A percentile compares a stretch with the other conserved stretches of the same genome.
These are phyloP conservation scores for Ommatoiulus sabulosus DNA, from an alignment of 2,888 invertebrate species.

Conservation along the genomic window DNA sequence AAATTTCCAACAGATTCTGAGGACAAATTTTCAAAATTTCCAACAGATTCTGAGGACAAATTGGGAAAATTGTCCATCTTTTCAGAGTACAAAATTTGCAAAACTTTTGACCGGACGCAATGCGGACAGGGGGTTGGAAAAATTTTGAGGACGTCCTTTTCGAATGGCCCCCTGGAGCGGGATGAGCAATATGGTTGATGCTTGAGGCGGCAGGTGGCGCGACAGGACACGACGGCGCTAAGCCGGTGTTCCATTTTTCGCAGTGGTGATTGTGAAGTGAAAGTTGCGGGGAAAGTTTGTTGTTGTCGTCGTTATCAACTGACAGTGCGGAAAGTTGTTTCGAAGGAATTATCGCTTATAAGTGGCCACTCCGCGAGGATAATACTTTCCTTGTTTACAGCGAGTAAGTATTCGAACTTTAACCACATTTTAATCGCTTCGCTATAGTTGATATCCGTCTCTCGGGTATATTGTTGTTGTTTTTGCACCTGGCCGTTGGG, in stretches of 20 bases:
- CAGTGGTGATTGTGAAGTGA: background rate
- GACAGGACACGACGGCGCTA: background rate
- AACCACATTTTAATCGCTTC: background rate
- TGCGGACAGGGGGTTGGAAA: too few relatives aligned
- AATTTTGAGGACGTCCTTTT: too few relatives aligned
- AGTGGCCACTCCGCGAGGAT: background rate
- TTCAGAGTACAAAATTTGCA: too few relatives aligned
- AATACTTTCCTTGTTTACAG: background rate
- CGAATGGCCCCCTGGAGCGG: background rate
- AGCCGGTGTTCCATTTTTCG: background rate
- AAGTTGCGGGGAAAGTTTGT: background rate
- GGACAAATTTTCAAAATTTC: too few relatives aligned
- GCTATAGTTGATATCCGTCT: background rate
- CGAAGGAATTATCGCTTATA: background rate
- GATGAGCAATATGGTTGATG: background rate
- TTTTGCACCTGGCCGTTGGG: background rate
- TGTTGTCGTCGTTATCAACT: background rate
- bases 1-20: too few relatives aligned
- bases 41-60: too few relatives aligned
- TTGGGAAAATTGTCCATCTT: too few relatives aligned
- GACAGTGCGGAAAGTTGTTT: conserved; percentile 8
- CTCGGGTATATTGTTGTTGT: background rate
- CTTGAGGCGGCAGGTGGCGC: background rate
- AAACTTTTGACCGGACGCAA: too few relatives aligned
- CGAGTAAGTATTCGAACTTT: background rate